Conservation (phyloP, 1,140 invertebrate genomes). For the Leguminivora glycinivorella region DNA sequence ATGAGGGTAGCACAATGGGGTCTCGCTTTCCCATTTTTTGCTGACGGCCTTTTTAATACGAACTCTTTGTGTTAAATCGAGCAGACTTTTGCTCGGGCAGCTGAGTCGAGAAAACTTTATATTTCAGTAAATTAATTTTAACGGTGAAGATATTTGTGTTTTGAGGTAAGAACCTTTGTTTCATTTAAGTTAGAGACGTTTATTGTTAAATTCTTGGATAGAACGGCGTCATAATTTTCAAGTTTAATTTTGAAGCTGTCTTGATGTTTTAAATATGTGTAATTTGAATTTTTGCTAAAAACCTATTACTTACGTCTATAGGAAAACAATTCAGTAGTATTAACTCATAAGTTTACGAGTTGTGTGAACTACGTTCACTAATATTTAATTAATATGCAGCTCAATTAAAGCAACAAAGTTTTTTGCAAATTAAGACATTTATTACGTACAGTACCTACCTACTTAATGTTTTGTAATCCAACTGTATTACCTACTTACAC, state of each 20-base stretch:
- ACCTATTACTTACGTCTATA: neutral
- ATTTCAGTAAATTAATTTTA: constrained; percentile 18
- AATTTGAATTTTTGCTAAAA: neutral
- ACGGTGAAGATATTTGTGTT: constrained; percentile 1
- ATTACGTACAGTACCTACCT: too few relatives aligned
- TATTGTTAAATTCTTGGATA: neutral
- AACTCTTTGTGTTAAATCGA: constrained; percentile 50
- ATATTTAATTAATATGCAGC: too few relatives aligned
- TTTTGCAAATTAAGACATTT: too few relatives aligned
- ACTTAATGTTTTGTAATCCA: neutral
- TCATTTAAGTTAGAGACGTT: neutral
- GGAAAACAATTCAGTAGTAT: neutral
- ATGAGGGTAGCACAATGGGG: constrained; percentile 62
- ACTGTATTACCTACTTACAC: too few relatives aligned
- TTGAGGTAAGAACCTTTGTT: constrained; percentile 16
- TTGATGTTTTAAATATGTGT: neutral
- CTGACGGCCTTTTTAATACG: constrained; percentile 59
- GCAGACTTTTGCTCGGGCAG: constrained; percentile 35
- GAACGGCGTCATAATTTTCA: neutral
- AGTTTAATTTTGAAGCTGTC: neutral
- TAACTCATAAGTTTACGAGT: neutral
- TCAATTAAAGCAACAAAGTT: too few relatives aligned
- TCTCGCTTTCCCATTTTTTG: constrained; percentile 66
- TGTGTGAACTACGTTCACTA: neutral
- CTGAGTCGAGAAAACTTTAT: constrained; percentile 12